Conservation (phyloP, 2,113 vertebrate genomes). For the Mus spicilegus region DNA sequence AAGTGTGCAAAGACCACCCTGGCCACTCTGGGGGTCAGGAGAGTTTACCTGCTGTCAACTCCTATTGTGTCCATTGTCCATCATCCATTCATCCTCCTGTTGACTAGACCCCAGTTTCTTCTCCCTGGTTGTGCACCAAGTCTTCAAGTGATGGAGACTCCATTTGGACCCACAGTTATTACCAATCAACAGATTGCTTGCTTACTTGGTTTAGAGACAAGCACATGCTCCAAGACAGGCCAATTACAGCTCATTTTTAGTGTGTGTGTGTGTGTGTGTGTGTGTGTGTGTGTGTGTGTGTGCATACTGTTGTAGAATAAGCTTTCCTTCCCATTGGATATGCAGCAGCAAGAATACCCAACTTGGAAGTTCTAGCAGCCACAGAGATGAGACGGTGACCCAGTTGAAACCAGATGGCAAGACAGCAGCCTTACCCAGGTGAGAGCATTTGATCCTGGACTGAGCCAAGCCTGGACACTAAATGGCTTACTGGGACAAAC, state of each 20-base stretch:
- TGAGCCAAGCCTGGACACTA: background rate
- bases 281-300: accelerated
- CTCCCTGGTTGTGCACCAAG: background rate
- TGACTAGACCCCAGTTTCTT: background rate
- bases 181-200: background rate
- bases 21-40: background rate
- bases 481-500: background rate
- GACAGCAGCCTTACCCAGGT: background rate
- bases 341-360: background rate
- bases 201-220: background rate
- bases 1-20: background rate
- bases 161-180: background rate
- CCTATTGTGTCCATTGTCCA: background rate
- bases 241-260: background rate
- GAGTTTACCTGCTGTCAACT: too few species aligned
- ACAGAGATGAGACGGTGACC: background rate
- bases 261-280: too few species aligned
- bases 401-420: background rate
- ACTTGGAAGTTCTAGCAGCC: background rate
- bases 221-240: background rate
- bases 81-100: background rate
- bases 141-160: background rate
- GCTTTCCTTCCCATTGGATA: background rate
- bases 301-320: background rate
- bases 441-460: background rate